Conservation (phyloP, 2,797 vertebrate genomes). For the Enteromius mattozi region DNA sequence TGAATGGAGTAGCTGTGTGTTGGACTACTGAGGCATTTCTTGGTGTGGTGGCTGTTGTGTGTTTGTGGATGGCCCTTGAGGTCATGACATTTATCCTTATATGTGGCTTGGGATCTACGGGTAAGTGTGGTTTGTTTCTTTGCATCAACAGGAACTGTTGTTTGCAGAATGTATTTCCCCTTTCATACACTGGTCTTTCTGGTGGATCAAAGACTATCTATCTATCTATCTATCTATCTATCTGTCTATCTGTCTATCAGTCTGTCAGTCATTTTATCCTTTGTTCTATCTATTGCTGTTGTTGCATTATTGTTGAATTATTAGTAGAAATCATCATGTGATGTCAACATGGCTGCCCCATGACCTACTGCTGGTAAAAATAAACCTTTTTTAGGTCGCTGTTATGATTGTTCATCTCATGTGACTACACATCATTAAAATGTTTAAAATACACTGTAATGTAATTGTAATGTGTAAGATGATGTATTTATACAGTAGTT, state of each 20-base stretch:
- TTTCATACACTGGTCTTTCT: not conserved
- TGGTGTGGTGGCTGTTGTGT: slow-evolving; percentile 7
- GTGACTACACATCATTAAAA: not conserved
- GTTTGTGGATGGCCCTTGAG: slow-evolving; percentile 6
- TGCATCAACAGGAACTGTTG: not conserved
- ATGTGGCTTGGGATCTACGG: not conserved
- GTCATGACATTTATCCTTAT: not conserved
- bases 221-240: not conserved
- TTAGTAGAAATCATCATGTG: not conserved
- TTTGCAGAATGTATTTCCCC: not conserved
- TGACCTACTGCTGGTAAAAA: not conserved
- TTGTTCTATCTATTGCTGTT: not conserved
- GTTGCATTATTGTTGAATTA: not conserved
- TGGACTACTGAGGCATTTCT: not conserved
- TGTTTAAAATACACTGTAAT: not conserved
- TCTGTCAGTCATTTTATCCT: not conserved
- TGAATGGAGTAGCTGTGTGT: not conserved
- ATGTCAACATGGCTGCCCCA: not conserved
- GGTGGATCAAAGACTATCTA: not conserved
- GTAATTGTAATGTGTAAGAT: not conserved
- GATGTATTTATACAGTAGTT: not conserved
- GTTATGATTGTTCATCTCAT: not conserved
- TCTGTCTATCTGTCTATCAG: not conserved
- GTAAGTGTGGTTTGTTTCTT: slow-evolving; percentile 1
- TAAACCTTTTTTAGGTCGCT: not conserved